A percentile compares a stretch with the other conserved stretches of the same genome.
Conservation (phyloP, 2,113 vertebrate species). For the Phoxinus phoxinus region DNA sequence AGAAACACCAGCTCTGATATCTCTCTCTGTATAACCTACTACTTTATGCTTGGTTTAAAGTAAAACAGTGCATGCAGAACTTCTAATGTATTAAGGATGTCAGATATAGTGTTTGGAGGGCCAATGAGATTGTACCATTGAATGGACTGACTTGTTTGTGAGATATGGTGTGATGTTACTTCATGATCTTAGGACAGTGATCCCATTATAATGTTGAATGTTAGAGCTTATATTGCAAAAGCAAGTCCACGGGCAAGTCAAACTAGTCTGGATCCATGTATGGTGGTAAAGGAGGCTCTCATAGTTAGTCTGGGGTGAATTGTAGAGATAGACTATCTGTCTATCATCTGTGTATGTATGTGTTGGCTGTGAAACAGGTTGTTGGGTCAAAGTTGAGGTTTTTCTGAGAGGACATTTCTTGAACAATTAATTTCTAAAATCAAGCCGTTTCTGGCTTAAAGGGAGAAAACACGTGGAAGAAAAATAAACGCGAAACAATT, state of each 20-base stretch:
- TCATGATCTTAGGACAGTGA: constrained; percentile 8
- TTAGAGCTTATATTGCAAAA: not conserved
- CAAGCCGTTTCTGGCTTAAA: constrained; percentile 64
- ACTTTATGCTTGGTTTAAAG: constrained; percentile 74
- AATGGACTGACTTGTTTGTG: constrained; percentile 24
- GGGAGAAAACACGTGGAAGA: constrained; percentile 54
- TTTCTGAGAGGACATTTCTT: constrained; percentile 53
- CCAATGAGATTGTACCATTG: constrained; percentile 56
- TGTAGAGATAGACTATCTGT: constrained; percentile 5
- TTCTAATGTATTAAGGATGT: constrained; percentile 70
- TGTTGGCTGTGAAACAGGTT: constrained; percentile 40
- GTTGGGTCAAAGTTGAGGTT: constrained; percentile 42
- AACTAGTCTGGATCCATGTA: constrained; percentile 22
- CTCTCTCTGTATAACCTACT: constrained; percentile 70
- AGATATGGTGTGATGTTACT: not conserved
- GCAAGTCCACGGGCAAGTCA: constrained; percentile 28
- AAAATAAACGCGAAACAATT: constrained; percentile 71
- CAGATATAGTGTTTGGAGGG: constrained; percentile 55
- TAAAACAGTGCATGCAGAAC: constrained; percentile 75
- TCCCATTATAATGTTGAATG: constrained; percentile 12
- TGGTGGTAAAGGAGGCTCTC: constrained; percentile 59
- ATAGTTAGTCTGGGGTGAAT: constrained; percentile 29
- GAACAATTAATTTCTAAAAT: constrained; percentile 61
- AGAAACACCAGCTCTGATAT: constrained; percentile 77
- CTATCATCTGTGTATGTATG: constrained; percentile 19